Base-by-base conservation (phyloP, 2,797 vertebrate genomes). In the Sebastes taczanowskii region DNA sequence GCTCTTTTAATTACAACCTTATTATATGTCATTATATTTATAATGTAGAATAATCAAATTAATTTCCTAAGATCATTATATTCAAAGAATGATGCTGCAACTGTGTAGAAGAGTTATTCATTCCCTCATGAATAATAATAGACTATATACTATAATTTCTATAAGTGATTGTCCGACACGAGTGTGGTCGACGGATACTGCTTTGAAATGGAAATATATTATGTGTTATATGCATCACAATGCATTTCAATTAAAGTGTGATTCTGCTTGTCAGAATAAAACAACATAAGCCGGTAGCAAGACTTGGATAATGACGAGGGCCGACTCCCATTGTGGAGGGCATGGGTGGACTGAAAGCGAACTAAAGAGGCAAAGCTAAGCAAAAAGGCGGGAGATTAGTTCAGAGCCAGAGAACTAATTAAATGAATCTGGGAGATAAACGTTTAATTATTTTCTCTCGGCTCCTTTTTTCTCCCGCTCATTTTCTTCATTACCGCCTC, bases 371-470 rank as follows among this genome's bases (percentile, higher is more conserved):
- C 79, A 88, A 87, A 92, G 89, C 88, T 71, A 82, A 88, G 91
- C 88, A 90, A 92, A 93, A 94, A 89, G 87, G 71, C 55, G 1
- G 76, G 68, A 91, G 91, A 94, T 94, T 92, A 93, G 84, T 86
- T 81, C 70, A 78, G 85, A 93, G 89, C 82, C 88, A 89, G 80
- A 89, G 87, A 93, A 88, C 85, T 93, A 92, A 94, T 94, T 93
- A 93, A 92, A 94, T 87, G 77, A 92, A 91, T 89, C 78, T 78
- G 76, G 76, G 84, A 93, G 92, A 93, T 93, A 93, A 93, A 90
- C 55, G 80, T 90, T 91, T 92, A 91, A 92, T 94, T 93, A 93
- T 89, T 89, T 91, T 85, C 77, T 82, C 74, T 74, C 83, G 25
- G 65, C 61, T 82, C 34, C 52, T 89, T 89, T 91, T 85, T 76